phyloP scores from a whole-genome alignment of 2,113 vertebrate species.

The Ammodytes marinus region DNA sequence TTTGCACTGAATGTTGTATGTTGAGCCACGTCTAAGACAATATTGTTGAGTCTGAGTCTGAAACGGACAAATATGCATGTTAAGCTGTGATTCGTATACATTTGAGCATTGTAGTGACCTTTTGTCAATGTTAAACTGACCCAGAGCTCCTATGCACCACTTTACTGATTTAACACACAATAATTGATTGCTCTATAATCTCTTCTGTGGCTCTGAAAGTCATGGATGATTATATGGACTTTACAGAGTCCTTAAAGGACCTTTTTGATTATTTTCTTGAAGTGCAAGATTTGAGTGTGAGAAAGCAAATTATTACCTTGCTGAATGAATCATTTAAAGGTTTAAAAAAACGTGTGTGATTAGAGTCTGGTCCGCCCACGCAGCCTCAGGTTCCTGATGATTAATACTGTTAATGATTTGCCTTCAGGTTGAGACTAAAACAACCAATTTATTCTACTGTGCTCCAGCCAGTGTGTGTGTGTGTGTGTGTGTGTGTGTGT shows the following conservation, averaged over 20 bases:
- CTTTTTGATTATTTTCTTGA: slow-evolving; percentile 21
- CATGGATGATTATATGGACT: too few species aligned
- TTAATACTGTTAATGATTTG: slow-evolving; percentile 71
- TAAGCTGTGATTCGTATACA: not conserved
- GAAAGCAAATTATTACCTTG: slow-evolving; percentile 54
- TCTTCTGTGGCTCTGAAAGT: not conserved
- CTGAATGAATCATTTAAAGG: slow-evolving; percentile 66
- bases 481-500: too few species aligned
- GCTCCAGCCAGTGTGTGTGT: not conserved
- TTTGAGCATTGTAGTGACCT: not conserved
- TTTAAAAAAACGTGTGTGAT: slow-evolving; percentile 46
- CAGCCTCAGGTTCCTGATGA: slow-evolving; percentile 48
- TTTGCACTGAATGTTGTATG: too few species aligned
- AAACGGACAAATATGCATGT: not conserved
- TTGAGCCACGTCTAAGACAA: too few species aligned
- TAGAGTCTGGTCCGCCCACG: slow-evolving; percentile 47
- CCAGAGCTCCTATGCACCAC: not conserved
- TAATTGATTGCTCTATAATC: not conserved
- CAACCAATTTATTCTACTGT: slow-evolving; percentile 51
- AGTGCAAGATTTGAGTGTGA: slow-evolving; percentile 24
- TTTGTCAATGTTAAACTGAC: slow-evolving; percentile 1
- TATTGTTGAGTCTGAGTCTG: not conserved
- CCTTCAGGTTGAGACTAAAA: slow-evolving; percentile 50
- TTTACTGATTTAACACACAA: not conserved
- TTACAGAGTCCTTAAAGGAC: not conserved